These are phyloP conservation scores for Phalacrocorax pelagicus DNA, from an alignment of 2,113 vertebrate genomes.

Conservation along the genomic window DNA sequence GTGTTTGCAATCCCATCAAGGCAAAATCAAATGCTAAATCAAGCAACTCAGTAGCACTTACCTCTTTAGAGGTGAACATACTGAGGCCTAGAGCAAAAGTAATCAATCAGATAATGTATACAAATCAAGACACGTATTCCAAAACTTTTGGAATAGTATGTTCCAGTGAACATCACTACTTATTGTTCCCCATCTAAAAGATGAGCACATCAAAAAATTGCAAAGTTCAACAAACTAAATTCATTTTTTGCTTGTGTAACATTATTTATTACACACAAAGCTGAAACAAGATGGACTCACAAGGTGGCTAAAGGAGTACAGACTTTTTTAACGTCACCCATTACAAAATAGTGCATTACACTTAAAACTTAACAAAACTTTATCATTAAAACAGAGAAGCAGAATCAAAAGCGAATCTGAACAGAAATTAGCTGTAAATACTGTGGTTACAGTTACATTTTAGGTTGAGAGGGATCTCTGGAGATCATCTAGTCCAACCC, in stretches of 20 bases:
- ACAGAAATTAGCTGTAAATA: neutral
- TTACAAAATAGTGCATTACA: neutral
- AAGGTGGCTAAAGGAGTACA: neutral
- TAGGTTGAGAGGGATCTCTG: neutral
- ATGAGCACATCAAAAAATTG: neutral
- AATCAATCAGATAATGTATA: neutral
- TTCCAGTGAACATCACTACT: neutral
- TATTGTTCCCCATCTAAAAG: neutral
- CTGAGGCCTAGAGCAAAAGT: neutral
- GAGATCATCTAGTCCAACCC: neutral
- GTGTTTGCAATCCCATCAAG: neutral
- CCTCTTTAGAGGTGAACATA: neutral
- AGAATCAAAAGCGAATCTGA: neutral
- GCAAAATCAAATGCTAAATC: slow-evolving; percentile 3
- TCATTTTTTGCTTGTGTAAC: neutral
- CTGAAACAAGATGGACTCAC: neutral
- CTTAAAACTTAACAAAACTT: neutral
- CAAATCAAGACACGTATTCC: neutral
- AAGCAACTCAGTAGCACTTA: neutral
- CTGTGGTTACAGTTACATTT: neutral
- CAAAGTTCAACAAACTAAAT: neutral
- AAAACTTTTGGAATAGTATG: neutral
- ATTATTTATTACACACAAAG: neutral
- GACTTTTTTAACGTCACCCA: neutral
- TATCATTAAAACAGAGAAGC: neutral